A percentile compares a stretch with the other conserved stretches of the same genome.
phyloP scores from a whole-genome alignment of 2,113 vertebrate genomes.

The Osmerus mordax region DNA sequence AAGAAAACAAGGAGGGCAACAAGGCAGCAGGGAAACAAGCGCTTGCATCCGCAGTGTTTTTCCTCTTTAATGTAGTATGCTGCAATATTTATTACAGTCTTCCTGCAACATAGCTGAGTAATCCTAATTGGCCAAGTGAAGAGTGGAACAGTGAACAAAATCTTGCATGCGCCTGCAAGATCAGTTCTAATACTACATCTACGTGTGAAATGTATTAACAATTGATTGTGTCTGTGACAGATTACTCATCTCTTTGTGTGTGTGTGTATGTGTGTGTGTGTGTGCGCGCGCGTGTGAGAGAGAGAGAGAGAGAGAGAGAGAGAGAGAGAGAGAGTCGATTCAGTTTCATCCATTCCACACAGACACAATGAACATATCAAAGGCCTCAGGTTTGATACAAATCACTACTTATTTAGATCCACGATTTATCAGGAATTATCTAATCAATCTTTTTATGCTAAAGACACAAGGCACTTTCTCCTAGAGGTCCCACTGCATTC shows the following conservation, averaged over 20 bases:
- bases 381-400: too few species aligned
- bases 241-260: constrained; percentile 34
- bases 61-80: constrained; percentile 22
- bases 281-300: too few species aligned
- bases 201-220: constrained; percentile 34
- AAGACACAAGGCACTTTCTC: too few species aligned
- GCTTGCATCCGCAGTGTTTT: constrained; percentile 41
- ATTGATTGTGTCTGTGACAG: constrained; percentile 30
- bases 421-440: too few species aligned
- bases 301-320: too few species aligned
- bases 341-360: too few species aligned
- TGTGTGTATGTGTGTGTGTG: too few species aligned
- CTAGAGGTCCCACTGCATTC: too few species aligned
- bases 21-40: background rate
- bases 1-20: constrained; percentile 39
- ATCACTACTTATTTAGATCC: too few species aligned
- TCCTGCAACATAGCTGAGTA: constrained; percentile 32
- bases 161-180: constrained; percentile 11
- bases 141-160: constrained; percentile 36
- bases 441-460: too few species aligned
- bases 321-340: too few species aligned
- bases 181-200: background rate
- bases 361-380: too few species aligned
- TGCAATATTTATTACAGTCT: constrained; percentile 48
- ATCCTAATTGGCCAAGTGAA: constrained; percentile 30